Conservation (phyloP, 2,888 invertebrate species). For the Agrenia bidenticulata region DNA sequence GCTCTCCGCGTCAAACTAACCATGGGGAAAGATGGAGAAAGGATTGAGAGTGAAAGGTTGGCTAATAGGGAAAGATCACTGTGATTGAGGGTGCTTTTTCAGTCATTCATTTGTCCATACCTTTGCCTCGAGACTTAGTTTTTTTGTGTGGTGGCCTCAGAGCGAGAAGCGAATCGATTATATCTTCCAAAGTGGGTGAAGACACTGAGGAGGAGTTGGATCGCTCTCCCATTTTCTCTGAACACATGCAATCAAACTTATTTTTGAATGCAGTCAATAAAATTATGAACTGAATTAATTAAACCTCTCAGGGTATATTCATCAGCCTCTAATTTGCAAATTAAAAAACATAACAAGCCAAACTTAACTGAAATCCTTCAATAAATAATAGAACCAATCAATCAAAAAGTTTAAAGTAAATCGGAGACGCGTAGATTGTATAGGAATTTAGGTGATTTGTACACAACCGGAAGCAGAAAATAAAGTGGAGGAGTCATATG, state of each 20-base stretch:
- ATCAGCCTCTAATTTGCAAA: slow-evolving; percentile 6
- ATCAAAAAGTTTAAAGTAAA: too few species aligned
- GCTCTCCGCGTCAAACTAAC: slow-evolving; percentile 1
- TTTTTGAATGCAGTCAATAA: slow-evolving; percentile 21
- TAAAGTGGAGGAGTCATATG: too few species aligned
- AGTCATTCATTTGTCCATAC: slow-evolving; percentile 34
- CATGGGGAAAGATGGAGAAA: background rate
- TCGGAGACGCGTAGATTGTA: too few species aligned
- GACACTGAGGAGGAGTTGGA: slow-evolving; percentile 52
- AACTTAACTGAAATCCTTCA: too few species aligned
- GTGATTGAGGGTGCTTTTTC: background rate
- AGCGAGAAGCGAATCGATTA: slow-evolving; percentile 52
- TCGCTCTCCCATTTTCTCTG: slow-evolving; percentile 53
- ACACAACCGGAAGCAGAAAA: too few species aligned
- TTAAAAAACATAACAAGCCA: slow-evolving; percentile 1
- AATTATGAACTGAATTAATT: background rate
- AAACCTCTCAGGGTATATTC: background rate
- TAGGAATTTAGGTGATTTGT: too few species aligned
- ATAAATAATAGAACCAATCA: too few species aligned
- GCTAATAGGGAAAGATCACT: background rate
- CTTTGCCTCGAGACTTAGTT: slow-evolving; percentile 47
- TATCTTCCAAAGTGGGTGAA: slow-evolving; percentile 52
- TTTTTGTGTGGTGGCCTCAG: slow-evolving; percentile 52
- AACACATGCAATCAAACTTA: slow-evolving; percentile 28
- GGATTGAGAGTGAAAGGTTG: background rate